Evolutionary conservation across 2,888 invertebrate genomes (phyloP).

Genomic region (Lasioglossum vierecki): DNA sequence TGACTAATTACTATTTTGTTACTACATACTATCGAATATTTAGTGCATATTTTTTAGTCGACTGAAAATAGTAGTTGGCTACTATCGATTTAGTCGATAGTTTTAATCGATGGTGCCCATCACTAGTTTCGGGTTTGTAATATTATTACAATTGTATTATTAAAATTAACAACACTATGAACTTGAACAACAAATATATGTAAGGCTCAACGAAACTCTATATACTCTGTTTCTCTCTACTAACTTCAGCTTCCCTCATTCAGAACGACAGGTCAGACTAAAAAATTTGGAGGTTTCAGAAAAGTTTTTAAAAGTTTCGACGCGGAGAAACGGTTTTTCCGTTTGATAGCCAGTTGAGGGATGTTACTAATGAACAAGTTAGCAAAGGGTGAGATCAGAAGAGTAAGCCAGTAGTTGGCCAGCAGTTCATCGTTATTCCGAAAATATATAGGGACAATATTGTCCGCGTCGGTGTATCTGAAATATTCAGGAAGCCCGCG

Average conservation of each 20-base stretch:
- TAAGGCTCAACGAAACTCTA: not conserved
- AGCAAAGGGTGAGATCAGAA: not conserved
- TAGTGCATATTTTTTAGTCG: too few species aligned
- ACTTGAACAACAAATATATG: not conserved
- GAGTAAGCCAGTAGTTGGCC: not conserved
- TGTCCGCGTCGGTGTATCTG: not conserved
- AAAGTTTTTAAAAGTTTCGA: not conserved
- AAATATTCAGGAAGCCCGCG: slow-evolving; percentile 12
- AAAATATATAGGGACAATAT: slow-evolving; percentile 3
- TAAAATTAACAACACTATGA: not conserved
- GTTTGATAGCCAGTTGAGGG: not conserved
- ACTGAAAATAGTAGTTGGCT: too few species aligned
- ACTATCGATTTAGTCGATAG: too few species aligned
- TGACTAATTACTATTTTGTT: too few species aligned
- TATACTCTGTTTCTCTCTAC: not conserved
- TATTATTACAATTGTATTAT: not conserved
- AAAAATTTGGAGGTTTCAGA: not conserved
- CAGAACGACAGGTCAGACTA: not conserved
- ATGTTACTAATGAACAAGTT: not conserved
- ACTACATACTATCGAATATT: too few species aligned
- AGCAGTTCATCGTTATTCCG: not conserved
- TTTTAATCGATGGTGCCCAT: too few species aligned
- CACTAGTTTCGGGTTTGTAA: too few species aligned
- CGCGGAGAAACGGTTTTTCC: not conserved
- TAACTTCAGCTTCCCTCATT: not conserved